Evolutionary conservation across 1,140 invertebrate genomes (phyloP).

Genomic region (Drosophila truncata): DNA sequence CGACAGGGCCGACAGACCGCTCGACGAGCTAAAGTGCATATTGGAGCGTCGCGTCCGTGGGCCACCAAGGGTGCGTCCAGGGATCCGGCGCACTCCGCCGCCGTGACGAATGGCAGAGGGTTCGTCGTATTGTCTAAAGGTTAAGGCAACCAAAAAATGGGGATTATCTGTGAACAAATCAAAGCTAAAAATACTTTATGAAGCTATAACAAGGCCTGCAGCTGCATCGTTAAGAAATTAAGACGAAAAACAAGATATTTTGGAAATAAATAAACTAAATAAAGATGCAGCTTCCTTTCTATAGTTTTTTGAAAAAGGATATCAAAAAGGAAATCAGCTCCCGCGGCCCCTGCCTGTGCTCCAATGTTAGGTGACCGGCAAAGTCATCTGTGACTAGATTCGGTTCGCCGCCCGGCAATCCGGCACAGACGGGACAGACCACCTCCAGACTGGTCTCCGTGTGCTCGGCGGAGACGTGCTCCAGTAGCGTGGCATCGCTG

Average conservation of each 20-base stretch:
- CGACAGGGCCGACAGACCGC: constrained; percentile 92
- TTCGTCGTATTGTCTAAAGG: constrained; percentile 90
- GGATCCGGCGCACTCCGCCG: constrained; percentile 93
- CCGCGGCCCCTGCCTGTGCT: constrained; percentile 95
- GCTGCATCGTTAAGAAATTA: constrained; percentile 10
- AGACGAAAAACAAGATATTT: neutral
- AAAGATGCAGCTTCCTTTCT: neutral
- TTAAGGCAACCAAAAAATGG: constrained; percentile 87
- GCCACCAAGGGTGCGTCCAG: constrained; percentile 91
- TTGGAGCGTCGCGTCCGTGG: constrained; percentile 92
- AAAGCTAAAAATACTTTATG: neutral
- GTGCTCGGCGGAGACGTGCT: constrained; percentile 92
- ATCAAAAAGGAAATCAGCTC: constrained; percentile 95
- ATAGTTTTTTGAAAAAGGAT: constrained; percentile 87
- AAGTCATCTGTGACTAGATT: constrained; percentile 99
- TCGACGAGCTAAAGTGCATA: constrained; percentile 95
- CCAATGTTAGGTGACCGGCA: constrained; percentile 96
- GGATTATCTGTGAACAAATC: neutral
- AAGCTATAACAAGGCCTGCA: neutral
- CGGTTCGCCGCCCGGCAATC: constrained; percentile 97
- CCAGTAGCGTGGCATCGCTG: constrained; percentile 95
- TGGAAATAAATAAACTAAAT: neutral
- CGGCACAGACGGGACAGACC: constrained; percentile 98
- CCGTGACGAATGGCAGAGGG: constrained; percentile 92
- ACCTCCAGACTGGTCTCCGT: constrained; percentile 86